These are phyloP conservation scores for Lampris incognitus DNA, from an alignment of 2,113 vertebrate genomes.

Conservation along the genomic window DNA sequence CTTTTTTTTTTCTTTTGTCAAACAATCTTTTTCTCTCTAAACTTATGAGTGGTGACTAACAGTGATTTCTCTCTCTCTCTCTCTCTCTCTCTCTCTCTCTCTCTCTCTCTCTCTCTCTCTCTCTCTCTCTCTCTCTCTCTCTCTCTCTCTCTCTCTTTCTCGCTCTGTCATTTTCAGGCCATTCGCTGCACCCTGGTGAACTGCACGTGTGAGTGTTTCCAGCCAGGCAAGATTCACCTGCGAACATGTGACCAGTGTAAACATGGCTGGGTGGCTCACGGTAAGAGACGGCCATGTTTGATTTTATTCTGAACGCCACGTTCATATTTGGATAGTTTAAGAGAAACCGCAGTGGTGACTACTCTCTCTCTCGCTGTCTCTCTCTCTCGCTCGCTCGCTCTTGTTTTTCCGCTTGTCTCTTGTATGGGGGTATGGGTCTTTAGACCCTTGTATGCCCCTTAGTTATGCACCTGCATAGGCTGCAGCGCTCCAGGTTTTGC, in stretches of 20 bases:
- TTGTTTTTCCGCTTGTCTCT: background rate
- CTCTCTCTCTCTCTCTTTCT: conserved; percentile 46
- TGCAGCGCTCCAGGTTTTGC: conserved; percentile 20
- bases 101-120: conserved; percentile 66
- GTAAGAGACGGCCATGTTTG: conserved; percentile 80
- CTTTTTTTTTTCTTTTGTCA: background rate
- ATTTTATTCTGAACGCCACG: background rate
- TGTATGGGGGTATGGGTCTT: conserved; percentile 11
- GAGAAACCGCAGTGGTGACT: too few species aligned
- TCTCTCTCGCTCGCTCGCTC: background rate
- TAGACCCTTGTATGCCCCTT: background rate
- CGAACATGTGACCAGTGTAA: conserved; percentile 99
- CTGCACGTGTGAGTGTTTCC: conserved; percentile 98
- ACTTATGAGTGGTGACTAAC: conserved; percentile 39
- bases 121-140: conserved; percentile 26
- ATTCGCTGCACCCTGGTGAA: conserved; percentile 99
- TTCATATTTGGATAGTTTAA: background rate
- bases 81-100: conserved; percentile 67
- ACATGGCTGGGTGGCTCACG: conserved; percentile 99
- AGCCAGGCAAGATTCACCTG: conserved; percentile 98
- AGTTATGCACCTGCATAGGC: conserved; percentile 32
- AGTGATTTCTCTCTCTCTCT: conserved; percentile 24
- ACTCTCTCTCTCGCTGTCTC: background rate
- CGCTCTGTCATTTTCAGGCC: conserved; percentile 83
- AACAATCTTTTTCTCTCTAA: background rate